phyloP scores from a whole-genome alignment of 2,113 vertebrate genomes.

The Nothobranchius kuhntae region DNA sequence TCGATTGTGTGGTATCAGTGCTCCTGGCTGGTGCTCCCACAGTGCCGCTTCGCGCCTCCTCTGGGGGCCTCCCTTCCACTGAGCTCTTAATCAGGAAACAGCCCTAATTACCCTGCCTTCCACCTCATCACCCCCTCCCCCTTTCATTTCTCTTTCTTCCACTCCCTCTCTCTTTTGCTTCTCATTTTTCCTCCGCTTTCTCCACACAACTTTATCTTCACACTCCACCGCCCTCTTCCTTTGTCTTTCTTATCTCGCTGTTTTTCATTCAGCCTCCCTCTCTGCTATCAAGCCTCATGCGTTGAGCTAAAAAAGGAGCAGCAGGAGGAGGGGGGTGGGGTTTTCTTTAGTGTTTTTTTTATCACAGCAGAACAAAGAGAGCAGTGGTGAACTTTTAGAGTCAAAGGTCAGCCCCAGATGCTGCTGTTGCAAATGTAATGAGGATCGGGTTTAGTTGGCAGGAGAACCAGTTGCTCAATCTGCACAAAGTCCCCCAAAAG shows the following conservation, averaged over 20 bases:
- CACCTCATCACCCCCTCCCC: slow-evolving; percentile 28
- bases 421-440: slow-evolving; percentile 54
- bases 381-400: slow-evolving; percentile 14
- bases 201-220: slow-evolving; percentile 62
- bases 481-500: not conserved
- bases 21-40: slow-evolving; percentile 72
- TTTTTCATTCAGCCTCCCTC: slow-evolving; percentile 45
- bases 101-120: slow-evolving; percentile 75
- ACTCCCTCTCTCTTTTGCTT: slow-evolving; percentile 22
- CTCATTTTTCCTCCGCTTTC: slow-evolving; percentile 28
- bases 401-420: slow-evolving; percentile 38
- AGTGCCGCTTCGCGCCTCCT: slow-evolving; percentile 67
- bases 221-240: slow-evolving; percentile 58
- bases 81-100: slow-evolving; percentile 81
- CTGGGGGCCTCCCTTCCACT: slow-evolving; percentile 72
- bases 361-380: slow-evolving; percentile 44
- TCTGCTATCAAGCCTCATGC: slow-evolving; percentile 48
- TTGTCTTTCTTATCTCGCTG: slow-evolving; percentile 68
- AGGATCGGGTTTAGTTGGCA: slow-evolving; percentile 30
- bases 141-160: slow-evolving; percentile 44
- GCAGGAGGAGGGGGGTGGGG: slow-evolving; percentile 20
- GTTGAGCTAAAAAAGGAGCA: slow-evolving; percentile 35
- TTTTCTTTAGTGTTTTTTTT: slow-evolving; percentile 54
- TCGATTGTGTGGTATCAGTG: slow-evolving; percentile 80
- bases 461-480: slow-evolving; percentile 7